Evolutionary conservation across 1,140 invertebrate species (phyloP).

Genomic region (Orius laevigatus): DNA sequence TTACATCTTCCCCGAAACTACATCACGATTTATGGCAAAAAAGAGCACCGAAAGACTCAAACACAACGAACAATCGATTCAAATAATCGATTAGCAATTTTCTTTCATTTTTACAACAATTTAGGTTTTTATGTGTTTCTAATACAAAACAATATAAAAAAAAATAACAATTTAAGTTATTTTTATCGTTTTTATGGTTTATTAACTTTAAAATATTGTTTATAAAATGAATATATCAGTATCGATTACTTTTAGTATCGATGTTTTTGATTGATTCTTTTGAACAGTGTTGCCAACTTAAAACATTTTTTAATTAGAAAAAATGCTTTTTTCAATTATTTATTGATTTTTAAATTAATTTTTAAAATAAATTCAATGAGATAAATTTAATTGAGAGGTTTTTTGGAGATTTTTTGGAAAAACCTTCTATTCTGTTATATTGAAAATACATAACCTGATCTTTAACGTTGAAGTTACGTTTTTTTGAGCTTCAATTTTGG

Average conservation of each 20-base stretch:
- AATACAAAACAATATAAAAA: neutral
- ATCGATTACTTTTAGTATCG: too few relatives aligned
- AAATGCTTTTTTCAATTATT: too few relatives aligned
- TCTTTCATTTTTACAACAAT: neutral
- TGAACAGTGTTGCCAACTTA: too few relatives aligned
- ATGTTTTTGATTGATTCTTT: too few relatives aligned
- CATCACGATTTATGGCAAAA: neutral
- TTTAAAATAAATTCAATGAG: too few relatives aligned
- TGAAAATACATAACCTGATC: neutral
- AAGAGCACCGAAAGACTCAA: constrained; percentile 4
- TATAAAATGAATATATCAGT: neutral
- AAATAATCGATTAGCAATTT: neutral
- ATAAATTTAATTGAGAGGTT: neutral
- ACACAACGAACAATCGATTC: constrained; percentile 2
- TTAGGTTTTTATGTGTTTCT: neutral
- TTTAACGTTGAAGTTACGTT: constrained; percentile 1
- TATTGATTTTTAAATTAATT: too few relatives aligned
- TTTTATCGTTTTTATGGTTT: too few relatives aligned
- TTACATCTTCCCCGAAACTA: too few relatives aligned
- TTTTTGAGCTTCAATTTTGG: neutral
- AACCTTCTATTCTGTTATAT: neutral
- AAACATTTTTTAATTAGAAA: too few relatives aligned
- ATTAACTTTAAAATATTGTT: too few relatives aligned
- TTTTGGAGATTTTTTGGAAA: neutral
- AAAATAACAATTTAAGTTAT: too few relatives aligned